Conservation (phyloP, 1,140 invertebrate genomes). For the Panulirus ornatus region DNA sequence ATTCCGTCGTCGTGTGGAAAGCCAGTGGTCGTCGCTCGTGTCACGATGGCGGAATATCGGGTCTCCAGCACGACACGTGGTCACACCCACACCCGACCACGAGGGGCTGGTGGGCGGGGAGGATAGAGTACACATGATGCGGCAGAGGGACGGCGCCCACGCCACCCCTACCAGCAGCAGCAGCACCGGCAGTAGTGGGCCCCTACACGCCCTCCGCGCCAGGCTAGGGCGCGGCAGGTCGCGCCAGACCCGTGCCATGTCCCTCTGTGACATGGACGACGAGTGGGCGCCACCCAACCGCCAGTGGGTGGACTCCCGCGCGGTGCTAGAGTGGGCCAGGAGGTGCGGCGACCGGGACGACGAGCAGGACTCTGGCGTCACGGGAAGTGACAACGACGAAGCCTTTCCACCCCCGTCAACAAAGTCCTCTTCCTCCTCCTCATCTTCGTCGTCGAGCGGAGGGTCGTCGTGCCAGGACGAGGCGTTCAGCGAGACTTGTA, state of each 20-base stretch:
- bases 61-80: slow-evolving; percentile 61
- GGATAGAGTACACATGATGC: slow-evolving; percentile 44
- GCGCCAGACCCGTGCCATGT: slow-evolving; percentile 61
- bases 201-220: slow-evolving; percentile 60
- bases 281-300: slow-evolving; percentile 63
- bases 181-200: slow-evolving; percentile 54
- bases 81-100: slow-evolving; percentile 68
- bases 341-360: slow-evolving; percentile 67
- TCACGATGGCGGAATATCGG: slow-evolving; percentile 65
- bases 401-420: slow-evolving; percentile 22
- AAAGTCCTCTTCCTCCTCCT: slow-evolving; percentile 47
- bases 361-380: slow-evolving; percentile 72
- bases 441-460: slow-evolving; percentile 24
- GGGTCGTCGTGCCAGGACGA: slow-evolving; percentile 67
- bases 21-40: slow-evolving; percentile 73
- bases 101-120: slow-evolving; percentile 62
- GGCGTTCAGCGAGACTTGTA: slow-evolving; percentile 72
- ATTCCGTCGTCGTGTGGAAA: slow-evolving; percentile 71
- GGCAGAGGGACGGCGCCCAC: slow-evolving; percentile 36
- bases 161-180: slow-evolving; percentile 31
- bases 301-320: slow-evolving; percentile 70
- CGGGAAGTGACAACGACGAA: slow-evolving; percentile 72
- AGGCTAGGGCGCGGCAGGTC: slow-evolving; percentile 54
- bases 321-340: slow-evolving; percentile 73
- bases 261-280: slow-evolving; percentile 69